Conservation (phyloP, 2,797 vertebrate genomes). For the Myotis pilosus region DNA sequence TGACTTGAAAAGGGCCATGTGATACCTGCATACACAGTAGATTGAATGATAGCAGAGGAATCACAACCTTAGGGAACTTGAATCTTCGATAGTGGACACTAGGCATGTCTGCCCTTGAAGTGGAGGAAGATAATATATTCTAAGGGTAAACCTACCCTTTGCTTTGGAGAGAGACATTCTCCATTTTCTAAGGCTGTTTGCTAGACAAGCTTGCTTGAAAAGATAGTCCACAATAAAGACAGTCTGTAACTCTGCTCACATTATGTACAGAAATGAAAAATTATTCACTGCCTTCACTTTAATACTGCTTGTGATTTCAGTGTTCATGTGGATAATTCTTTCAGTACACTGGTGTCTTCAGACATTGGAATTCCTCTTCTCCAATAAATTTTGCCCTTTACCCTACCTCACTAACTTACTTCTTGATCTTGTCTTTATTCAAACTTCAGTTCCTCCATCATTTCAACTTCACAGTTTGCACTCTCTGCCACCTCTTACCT, state of each 20-base stretch:
- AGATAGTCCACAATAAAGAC: background rate
- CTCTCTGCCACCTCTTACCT: background rate
- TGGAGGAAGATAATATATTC: background rate
- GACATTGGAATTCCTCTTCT: background rate
- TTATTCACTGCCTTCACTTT: background rate
- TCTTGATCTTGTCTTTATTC: background rate
- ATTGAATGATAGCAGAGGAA: background rate
- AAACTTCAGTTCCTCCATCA: background rate
- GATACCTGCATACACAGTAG: background rate
- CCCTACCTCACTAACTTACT: background rate
- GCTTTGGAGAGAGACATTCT: background rate
- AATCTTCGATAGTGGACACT: background rate
- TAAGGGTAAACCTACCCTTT: background rate
- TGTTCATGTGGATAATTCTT: background rate
- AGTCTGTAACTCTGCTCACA: background rate
- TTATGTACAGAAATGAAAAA: background rate
- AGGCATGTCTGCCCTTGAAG: background rate
- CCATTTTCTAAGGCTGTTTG: constrained; percentile 39
- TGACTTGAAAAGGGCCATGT: background rate
- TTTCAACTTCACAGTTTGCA: background rate
- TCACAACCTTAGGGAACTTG: background rate
- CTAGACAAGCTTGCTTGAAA: background rate
- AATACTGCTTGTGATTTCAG: background rate
- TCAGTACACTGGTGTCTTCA: background rate
- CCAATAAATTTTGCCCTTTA: background rate